Percentiles rank a stretch among this genome's conserved stretches.
These are phyloP conservation scores for Cossypha niveicapilla DNA, from an alignment of 2,797 vertebrate species.

Conservation along the genomic window DNA sequence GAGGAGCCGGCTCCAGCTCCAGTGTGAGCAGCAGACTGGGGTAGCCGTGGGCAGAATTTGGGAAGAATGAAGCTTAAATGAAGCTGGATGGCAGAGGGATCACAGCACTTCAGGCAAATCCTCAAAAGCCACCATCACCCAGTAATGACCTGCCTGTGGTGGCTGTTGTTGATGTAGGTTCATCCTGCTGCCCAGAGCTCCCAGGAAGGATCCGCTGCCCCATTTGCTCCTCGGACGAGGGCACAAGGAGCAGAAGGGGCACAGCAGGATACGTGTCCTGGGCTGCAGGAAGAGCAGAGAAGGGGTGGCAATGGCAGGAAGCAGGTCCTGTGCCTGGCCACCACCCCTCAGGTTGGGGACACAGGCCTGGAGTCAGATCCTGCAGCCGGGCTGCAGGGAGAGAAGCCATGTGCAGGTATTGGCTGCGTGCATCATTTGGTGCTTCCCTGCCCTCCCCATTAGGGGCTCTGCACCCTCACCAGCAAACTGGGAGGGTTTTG, in stretches of 20 bases:
- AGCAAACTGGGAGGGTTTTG: background rate
- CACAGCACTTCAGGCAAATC: background rate
- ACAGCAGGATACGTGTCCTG: fast-evolving
- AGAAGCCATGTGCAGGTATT: fast-evolving
- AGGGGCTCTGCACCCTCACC: background rate
- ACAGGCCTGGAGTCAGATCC: fast-evolving
- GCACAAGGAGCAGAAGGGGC: background rate
- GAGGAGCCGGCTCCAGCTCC: background rate
- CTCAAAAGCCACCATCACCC: background rate
- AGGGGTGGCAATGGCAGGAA: background rate
- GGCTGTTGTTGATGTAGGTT: background rate
- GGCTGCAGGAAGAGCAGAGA: background rate
- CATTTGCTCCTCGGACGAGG: background rate
- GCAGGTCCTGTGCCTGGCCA: fast-evolving
- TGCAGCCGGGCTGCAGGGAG: background rate
- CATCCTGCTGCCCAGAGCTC: background rate
- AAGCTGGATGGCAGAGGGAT: background rate
- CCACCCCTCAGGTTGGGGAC: fast-evolving
- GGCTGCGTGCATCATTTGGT: fast-evolving
- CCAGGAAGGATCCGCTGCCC: background rate
- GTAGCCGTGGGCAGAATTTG: background rate
- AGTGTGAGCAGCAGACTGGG: fast-evolving
- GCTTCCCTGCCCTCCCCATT: fast-evolving
- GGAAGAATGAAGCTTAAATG: background rate
- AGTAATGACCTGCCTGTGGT: too few species aligned